Evolutionary conservation across 2,888 invertebrate genomes (phyloP).

Genomic region (Drosophila pegasa): DNA sequence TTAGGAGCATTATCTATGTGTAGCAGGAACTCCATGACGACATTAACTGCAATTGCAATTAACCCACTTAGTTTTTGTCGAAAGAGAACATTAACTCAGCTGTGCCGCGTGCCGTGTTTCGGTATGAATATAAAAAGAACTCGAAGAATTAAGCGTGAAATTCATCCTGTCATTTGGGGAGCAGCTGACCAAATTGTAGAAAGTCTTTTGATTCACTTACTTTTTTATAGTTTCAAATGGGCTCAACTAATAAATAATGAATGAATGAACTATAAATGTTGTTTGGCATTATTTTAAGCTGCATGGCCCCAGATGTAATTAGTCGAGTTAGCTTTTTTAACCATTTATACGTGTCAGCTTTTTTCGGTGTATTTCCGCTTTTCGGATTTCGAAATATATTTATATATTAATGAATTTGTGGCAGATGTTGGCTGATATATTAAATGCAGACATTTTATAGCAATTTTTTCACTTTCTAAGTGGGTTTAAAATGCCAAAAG

Average conservation of each 20-base stretch:
- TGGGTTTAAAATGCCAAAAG: too few species aligned
- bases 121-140: slow-evolving; percentile 6
- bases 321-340: neutral
- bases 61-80: slow-evolving; percentile 55
- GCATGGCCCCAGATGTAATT: neutral
- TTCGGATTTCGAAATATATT: neutral
- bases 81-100: slow-evolving; percentile 17
- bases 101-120: slow-evolving; percentile 8
- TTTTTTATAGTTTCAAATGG: neutral
- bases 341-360: neutral
- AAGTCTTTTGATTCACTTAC: slow-evolving; percentile 12
- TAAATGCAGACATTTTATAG: neutral
- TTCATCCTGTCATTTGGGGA: slow-evolving; percentile 44
- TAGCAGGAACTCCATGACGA: slow-evolving; percentile 45
- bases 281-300: neutral
- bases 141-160: slow-evolving; percentile 39
- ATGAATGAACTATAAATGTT: too few species aligned
- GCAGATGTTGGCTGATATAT: neutral
- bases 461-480: too few species aligned
- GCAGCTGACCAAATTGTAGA: slow-evolving; percentile 4
- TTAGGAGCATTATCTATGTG: slow-evolving; percentile 48
- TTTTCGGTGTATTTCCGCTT: neutral
- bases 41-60: slow-evolving; percentile 63
- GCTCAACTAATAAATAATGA: neutral
- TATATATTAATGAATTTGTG: neutral